Base-by-base conservation (phyloP, 2,888 invertebrate genomes). In the Melanotus villosus region DNA sequence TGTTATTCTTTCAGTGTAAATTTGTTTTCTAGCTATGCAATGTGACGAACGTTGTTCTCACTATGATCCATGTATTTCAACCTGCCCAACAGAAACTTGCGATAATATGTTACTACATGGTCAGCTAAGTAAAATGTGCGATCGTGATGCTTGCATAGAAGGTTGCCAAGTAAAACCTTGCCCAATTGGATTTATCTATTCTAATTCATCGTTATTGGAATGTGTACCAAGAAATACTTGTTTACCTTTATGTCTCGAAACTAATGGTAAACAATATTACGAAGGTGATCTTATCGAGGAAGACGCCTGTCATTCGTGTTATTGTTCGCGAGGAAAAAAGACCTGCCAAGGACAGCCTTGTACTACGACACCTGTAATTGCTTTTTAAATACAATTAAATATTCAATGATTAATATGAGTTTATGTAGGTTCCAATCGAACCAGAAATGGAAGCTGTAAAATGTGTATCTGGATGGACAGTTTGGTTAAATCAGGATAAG, bases 81-180 rank as follows among this genome's bases (percentile, higher is more conserved):
- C 94, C 1, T 97, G 97, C 77, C 95, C 96, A 0, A 86, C 88
- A 7, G 93, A 93, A 82, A 95, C 95, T 0, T 97, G 97, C 79
- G 94, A 96, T 76, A 95, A 94, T 80, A 88, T 90, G 6, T 82
- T 91, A 6, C 89, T 90, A 70, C 90, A 91, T 79, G 86, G 85
- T 2, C 89, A 90, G 30, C 82, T 91, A 7, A 89, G 89, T 43
- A 86, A 88, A 59, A 85, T 89, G 76, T 95, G 95, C 79, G 87
- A 89, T 38, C 89, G 90, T 45, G 95, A 94, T 72, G 87, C 89
- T 3, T 95, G 95, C 75, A 88, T 95, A 7, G 96, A 96, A 86
- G 95, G 96, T 0, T 97, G 96, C 81, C 88, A 90, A 68, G 89
- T 91, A 0, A 92, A 93, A 77, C 84, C 88, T 2, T 97, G 97